Conservation (phyloP, 2,888 invertebrate genomes). For the Lasioglossum calceatum region DNA sequence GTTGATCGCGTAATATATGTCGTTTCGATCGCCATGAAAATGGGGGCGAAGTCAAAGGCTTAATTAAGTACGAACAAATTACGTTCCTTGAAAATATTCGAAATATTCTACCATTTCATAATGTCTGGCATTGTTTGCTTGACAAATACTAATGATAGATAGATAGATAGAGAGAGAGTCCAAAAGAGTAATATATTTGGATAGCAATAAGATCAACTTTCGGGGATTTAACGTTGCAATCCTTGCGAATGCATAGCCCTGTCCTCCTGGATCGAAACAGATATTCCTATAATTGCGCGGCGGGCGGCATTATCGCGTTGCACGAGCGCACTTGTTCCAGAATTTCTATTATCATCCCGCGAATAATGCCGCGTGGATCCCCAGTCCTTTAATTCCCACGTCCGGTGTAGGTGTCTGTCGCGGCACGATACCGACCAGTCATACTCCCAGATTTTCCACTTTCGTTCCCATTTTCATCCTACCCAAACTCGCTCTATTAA, state of each 20-base stretch:
- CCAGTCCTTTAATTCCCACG: conserved; percentile 71
- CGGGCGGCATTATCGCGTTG: conserved; percentile 68
- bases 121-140: not conserved
- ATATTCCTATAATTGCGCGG: conserved; percentile 65
- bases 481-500: not conserved
- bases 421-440: conserved; percentile 68
- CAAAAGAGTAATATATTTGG: not conserved
- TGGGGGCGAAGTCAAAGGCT: not conserved
- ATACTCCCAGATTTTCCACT: conserved; percentile 63
- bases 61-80: not conserved
- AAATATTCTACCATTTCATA: not conserved
- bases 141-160: not conserved
- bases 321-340: conserved; percentile 69
- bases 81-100: not conserved
- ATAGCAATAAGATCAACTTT: conserved; percentile 13
- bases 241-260: conserved; percentile 39
- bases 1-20: not conserved
- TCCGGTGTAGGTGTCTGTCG: conserved; percentile 68
- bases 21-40: not conserved
- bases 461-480: conserved; percentile 48
- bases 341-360: conserved; percentile 67
- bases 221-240: not conserved
- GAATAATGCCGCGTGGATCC: conserved; percentile 69
- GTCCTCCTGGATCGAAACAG: conserved; percentile 63
- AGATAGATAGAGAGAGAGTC: not conserved